phyloP scores from a whole-genome alignment of 2,888 invertebrate genomes.

The Ochropleura plecta region DNA sequence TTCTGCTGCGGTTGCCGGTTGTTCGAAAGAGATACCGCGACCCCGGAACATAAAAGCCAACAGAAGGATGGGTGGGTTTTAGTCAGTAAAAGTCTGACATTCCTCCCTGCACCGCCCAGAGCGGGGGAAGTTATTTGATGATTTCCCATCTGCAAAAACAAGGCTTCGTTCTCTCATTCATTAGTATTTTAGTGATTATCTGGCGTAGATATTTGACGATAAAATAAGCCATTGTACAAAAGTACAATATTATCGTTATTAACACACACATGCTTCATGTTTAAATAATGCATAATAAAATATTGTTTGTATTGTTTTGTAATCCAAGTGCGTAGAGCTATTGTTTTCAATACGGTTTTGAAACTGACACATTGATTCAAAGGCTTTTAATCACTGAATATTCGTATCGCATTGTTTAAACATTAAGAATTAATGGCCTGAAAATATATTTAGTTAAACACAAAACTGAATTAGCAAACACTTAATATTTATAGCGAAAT shows the following conservation, averaged over 20 bases:
- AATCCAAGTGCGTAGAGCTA: neutral
- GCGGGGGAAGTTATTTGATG: too few species aligned
- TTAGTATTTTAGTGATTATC: neutral
- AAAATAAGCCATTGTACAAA: neutral
- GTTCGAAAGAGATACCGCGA: too few species aligned
- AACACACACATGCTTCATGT: neutral
- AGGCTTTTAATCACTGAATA: slow-evolving; percentile 16
- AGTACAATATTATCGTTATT: neutral
- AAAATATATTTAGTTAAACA: slow-evolving; percentile 12
- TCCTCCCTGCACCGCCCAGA: too few species aligned
- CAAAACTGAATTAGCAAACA: slow-evolving; percentile 9
- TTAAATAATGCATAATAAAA: neutral
- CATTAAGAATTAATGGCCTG: neutral
- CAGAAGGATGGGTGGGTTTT: too few species aligned
- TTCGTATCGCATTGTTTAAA: neutral
- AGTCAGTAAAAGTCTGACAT: too few species aligned
- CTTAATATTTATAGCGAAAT: slow-evolving; percentile 17
- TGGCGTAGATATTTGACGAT: slow-evolving; percentile 9
- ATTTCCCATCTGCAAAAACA: too few species aligned
- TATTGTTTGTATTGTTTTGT: slow-evolving; percentile 3
- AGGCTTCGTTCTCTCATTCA: neutral
- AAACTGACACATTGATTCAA: neutral
- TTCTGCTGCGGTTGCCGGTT: too few species aligned
- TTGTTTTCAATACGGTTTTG: slow-evolving; percentile 22
- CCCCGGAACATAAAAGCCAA: too few species aligned